phyloP scores from a whole-genome alignment of 2,113 vertebrate genomes.

The Percina caprodes region DNA sequence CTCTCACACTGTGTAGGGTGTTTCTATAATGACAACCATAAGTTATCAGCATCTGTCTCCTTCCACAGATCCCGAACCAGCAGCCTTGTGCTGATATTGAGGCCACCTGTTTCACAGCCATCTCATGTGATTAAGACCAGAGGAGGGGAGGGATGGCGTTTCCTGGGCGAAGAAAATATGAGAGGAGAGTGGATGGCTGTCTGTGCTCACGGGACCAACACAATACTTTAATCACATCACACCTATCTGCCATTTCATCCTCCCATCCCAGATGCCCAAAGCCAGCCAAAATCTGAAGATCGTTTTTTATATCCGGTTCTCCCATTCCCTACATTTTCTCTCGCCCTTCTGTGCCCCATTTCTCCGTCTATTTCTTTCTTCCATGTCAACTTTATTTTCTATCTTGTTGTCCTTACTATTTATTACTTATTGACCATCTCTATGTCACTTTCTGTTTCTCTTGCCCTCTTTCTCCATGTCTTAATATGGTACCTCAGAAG shows the following conservation, averaged over 20 bases:
- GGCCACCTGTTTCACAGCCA: conserved; percentile 54
- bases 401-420: conserved; percentile 42
- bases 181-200: conserved; percentile 35
- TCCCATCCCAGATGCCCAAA: conserved; percentile 46
- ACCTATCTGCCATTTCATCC: conserved; percentile 33
- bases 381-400: conserved; percentile 20
- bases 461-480: conserved; percentile 11
- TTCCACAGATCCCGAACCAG: conserved; percentile 42
- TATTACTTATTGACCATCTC: conserved; percentile 60
- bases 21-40: conserved; percentile 21
- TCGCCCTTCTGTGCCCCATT: conserved; percentile 34
- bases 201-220: conserved; percentile 37
- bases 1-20: background rate
- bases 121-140: conserved; percentile 48
- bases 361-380: conserved; percentile 17
- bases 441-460: conserved; percentile 35
- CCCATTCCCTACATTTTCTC: conserved; percentile 19
- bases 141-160: conserved; percentile 14
- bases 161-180: conserved; percentile 22
- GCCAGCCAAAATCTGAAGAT: conserved; percentile 41
- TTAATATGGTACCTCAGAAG: conserved; percentile 55
- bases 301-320: conserved; percentile 23
- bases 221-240: conserved; percentile 54
- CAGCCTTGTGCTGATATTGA: conserved; percentile 42
- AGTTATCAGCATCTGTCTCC: conserved; percentile 38